phyloP scores from a whole-genome alignment of 1,140 invertebrate species.

The Sycophila sp. region DNA sequence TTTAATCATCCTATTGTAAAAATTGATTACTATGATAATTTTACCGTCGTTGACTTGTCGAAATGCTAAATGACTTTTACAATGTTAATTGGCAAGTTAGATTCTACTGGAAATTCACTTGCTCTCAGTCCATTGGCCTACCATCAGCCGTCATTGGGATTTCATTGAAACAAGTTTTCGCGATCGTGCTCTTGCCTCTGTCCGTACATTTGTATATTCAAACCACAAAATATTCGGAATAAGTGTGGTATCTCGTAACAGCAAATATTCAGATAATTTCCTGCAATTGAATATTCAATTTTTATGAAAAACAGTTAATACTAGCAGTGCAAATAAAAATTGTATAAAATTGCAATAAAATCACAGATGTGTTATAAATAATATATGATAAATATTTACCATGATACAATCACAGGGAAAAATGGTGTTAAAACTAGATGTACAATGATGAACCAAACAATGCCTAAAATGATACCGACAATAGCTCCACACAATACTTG shows the following conservation, averaged over 20 bases:
- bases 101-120: constrained; percentile 46
- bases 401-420: constrained; percentile 86
- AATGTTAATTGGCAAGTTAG: constrained; percentile 1
- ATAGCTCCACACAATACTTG: constrained; percentile 85
- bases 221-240: constrained; percentile 96
- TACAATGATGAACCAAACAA: constrained; percentile 81
- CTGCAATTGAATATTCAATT: constrained; percentile 63
- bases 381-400: constrained; percentile 72
- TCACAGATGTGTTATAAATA: neutral
- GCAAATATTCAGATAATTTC: constrained; percentile 86
- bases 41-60: constrained; percentile 17
- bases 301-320: neutral
- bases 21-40: constrained; percentile 1
- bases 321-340: no score
- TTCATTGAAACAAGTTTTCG: constrained; percentile 88
- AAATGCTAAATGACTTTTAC: constrained; percentile 31
- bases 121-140: constrained; percentile 51
- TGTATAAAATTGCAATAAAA: neutral
- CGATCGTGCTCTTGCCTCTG: constrained; percentile 81
- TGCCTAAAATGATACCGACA: constrained; percentile 76
- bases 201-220: constrained; percentile 89
- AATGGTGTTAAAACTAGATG: constrained; percentile 84
- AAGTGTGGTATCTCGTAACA: constrained; percentile 88
- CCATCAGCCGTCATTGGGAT: constrained; percentile 80
- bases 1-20: neutral